These are phyloP conservation scores for Galerucella calmariensis DNA, from an alignment of 2,888 invertebrate genomes.

Conservation along the genomic window DNA sequence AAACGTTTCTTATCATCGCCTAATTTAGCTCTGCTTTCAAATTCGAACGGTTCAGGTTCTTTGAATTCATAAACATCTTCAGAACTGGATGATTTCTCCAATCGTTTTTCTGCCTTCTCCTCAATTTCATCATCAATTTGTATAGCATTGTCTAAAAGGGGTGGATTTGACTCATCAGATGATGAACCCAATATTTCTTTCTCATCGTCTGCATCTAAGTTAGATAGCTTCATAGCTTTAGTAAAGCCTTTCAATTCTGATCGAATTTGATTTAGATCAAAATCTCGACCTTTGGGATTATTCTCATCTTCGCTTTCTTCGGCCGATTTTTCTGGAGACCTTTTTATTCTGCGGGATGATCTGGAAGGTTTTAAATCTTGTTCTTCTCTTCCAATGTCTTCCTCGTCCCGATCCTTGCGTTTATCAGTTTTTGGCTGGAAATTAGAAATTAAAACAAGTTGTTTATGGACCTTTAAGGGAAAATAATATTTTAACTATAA, in stretches of 20 bases:
- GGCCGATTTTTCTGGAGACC: constrained; percentile 62
- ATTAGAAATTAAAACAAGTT: background rate
- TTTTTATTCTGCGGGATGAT: constrained; percentile 61
- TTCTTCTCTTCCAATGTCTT: constrained; percentile 65
- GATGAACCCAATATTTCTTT: constrained; percentile 57
- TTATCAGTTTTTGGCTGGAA: constrained; percentile 56
- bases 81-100: constrained; percentile 54
- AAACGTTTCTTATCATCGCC: constrained; percentile 59
- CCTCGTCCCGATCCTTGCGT: constrained; percentile 64
- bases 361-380: constrained; percentile 50
- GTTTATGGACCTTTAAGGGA: background rate
- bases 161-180: constrained; percentile 57
- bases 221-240: constrained; percentile 68
- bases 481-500: too few species aligned
- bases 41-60: constrained; percentile 88
- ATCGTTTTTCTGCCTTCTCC: constrained; percentile 53
- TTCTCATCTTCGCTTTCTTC: constrained; percentile 66
- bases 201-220: constrained; percentile 43
- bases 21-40: constrained; percentile 72
- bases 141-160: constrained; percentile 50
- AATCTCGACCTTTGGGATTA: constrained; percentile 74
- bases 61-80: constrained; percentile 88
- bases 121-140: constrained; percentile 46
- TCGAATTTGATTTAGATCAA: constrained; percentile 85
- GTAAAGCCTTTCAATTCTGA: constrained; percentile 85